Base-by-base conservation (phyloP, 2,888 invertebrate genomes). In the Smittia aterrima region DNA sequence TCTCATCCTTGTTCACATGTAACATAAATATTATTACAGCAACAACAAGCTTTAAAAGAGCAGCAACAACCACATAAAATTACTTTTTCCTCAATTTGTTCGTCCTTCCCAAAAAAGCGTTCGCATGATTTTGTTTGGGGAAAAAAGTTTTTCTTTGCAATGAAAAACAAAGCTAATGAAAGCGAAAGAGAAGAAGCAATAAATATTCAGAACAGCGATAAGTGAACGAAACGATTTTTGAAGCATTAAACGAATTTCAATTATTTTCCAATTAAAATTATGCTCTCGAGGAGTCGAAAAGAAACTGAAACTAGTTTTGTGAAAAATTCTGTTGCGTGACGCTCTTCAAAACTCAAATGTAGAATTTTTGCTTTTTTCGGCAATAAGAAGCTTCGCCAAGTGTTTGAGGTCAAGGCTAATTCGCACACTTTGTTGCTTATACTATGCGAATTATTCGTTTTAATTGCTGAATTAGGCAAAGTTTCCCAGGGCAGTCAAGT, bases 371-470 rank as follows among this genome's bases (percentile, higher is more conserved):
- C 18, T 9, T 47, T 47, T 58, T 58, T 58, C 18, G 58, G 20
- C 58, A 58, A 20, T 9, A 38, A 47, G 11, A 47, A 47, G 32
- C 32, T 11, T 18, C 18, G 53, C 4, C 53, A n/a, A 47, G 58
- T 47, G 68, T 47, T 68, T 47, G 41, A 70, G 70, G 70, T 54
- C 70, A 70, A 54, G 70, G 54, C 25, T 54, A 70, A 70, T 70
- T 53, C 41, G 70, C 27, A 54, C 70, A 70, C 25, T 54, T 54
- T 16, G 11, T 25, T 7, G 11, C 16, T 47, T 13, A 13, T 47
- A n/a, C 16, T 47, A 16, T 47, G 38, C n/a, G 58, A 58, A 58
- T 58, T 58, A 58, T 18, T 58, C 18, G 16, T 58, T 58, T 18
- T 18, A 18, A 20, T 58, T 22, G 58, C 58, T 20, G 18, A n/a